Evolutionary conservation across 2,113 vertebrate genomes (phyloP), one percentile per base, ranked within the genome.

Genomic region (Trogon surrucura): DNA sequence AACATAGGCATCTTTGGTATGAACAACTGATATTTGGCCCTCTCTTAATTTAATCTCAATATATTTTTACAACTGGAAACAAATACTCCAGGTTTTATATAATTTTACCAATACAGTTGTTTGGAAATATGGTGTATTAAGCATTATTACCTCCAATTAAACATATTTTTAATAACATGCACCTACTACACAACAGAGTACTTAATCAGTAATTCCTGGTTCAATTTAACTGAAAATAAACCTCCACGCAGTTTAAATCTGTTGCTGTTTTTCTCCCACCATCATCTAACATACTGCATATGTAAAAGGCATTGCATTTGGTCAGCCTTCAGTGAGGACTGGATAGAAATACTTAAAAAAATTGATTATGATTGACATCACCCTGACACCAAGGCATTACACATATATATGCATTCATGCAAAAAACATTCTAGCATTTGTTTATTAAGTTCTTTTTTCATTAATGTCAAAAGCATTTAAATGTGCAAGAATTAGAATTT

Each of bases 221-320:
- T 89, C n/a, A 41, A 30, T 83, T 91, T 88, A 93, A 95, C 22
- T 91, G 77, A 85, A 97, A 92, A 83, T 11, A 95, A 92, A 80
- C 20, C 32, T 57, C 38, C 62, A 30, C 80, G 61, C 92, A 53
- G 64, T 36, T 77, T 32, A 72, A 66, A 13, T 74, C 5, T 56
- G 13, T 16, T 85, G 62, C 50, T 50, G 11, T 78, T 96, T 82
- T 85, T 20, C 73, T 94, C 56, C 73, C 85, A 10, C 29, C 21
- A 61, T 80, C 85, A 95, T 25, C 22, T 85, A 84, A 71, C 13
- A 47, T 11, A 89, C 2, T 48, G 77, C 48, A 38, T 47, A 91
- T 17, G 6, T 36, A 89, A 69, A 38, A 89, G 27, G 23, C 29
- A 91, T 25, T 89, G 70, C 66, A 91, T 73, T 91, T 89, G 85